These are phyloP conservation scores for Arnoldichthys spilopterus DNA, from an alignment of 2,797 vertebrate genomes.

Conservation along the genomic window DNA sequence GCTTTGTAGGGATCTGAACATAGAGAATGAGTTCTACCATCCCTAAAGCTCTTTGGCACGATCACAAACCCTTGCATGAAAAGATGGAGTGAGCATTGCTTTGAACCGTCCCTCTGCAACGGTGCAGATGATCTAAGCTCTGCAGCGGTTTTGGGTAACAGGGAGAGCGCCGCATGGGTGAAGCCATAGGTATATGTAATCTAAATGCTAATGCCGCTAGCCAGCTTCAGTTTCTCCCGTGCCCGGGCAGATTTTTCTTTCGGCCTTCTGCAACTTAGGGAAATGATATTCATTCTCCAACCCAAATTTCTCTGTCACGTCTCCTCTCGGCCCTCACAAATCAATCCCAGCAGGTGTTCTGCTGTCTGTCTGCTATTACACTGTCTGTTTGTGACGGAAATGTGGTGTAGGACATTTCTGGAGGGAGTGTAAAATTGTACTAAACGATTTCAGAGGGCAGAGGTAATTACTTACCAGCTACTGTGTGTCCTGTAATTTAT, in stretches of 20 bases:
- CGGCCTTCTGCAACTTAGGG: background rate
- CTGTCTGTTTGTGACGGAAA: background rate
- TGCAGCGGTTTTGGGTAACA: background rate
- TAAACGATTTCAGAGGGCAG: background rate
- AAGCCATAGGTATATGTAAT: conserved; percentile 13
- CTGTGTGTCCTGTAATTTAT: background rate
- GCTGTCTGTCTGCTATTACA: background rate
- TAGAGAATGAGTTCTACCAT: background rate
- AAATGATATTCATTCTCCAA: conserved; percentile 19
- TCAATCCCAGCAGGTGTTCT: background rate
- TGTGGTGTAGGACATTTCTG: background rate
- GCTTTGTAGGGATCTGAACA: background rate
- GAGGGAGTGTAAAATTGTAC: background rate
- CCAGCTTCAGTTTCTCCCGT: conserved; percentile 1
- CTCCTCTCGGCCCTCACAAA: background rate
- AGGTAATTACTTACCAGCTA: too few species aligned
- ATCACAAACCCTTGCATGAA: background rate
- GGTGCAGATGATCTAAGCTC: conserved; percentile 1
- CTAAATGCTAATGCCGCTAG: conserved; percentile 39
- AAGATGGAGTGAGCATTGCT: background rate
- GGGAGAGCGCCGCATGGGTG: too few species aligned
- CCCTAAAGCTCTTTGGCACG: background rate
- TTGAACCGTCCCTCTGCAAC: background rate
- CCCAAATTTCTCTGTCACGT: conserved; percentile 11
- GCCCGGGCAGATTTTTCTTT: background rate